phyloP scores from a whole-genome alignment of 2,888 invertebrate species.

The Dascillus cervinus region DNA sequence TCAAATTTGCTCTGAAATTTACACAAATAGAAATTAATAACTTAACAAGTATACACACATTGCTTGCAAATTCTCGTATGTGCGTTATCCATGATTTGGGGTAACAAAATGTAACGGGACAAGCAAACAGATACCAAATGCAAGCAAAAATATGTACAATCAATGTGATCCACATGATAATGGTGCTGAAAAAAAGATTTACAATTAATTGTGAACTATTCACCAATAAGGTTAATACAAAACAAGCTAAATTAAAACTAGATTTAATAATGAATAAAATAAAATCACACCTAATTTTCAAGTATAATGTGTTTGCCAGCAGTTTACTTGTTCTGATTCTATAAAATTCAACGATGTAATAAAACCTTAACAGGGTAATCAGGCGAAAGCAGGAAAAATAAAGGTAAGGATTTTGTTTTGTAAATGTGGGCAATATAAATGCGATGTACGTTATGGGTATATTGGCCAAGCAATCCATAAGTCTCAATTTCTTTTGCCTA shows the following conservation, averaged over 20 bases:
- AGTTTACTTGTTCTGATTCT: conserved; percentile 42
- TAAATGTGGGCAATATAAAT: conserved; percentile 27
- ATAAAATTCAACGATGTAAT: conserved; percentile 44
- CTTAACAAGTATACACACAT: too few relatives aligned
- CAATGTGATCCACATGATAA: conserved; percentile 45
- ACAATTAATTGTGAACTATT: background rate
- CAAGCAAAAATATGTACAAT: conserved; percentile 46
- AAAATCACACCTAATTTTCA: conserved; percentile 44
- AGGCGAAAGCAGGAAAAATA: conserved; percentile 42
- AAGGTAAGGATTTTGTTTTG: conserved; percentile 20
- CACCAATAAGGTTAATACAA: too few relatives aligned
- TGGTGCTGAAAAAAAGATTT: conserved; percentile 34
- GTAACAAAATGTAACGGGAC: conserved; percentile 32
- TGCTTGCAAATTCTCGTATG: background rate
- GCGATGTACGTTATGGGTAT: conserved; percentile 41
- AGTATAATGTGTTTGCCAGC: conserved; percentile 42
- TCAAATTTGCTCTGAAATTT: conserved; percentile 15
- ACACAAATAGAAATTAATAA: too few relatives aligned
- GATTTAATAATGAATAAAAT: too few relatives aligned
- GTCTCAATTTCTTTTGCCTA: conserved; percentile 37
- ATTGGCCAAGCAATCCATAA: conserved; percentile 44
- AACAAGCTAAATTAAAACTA: too few relatives aligned
- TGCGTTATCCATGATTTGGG: conserved; percentile 7
- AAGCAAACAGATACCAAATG: conserved; percentile 46
- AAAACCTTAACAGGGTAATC: conserved; percentile 43